phyloP scores from a whole-genome alignment of 2,888 invertebrate species.

The Synergus laeviventris region DNA sequence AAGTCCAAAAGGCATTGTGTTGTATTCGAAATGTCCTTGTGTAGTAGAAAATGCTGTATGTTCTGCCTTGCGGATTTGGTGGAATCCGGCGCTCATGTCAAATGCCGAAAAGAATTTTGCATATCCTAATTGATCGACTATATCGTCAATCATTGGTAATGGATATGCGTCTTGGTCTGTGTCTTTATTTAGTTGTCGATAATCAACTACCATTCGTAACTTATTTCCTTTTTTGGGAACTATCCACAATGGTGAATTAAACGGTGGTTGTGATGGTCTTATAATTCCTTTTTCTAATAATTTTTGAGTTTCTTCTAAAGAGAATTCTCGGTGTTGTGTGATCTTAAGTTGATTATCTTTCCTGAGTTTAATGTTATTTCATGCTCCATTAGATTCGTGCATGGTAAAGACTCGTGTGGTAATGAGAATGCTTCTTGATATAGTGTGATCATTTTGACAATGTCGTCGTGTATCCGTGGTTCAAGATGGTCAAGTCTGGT shows the following conservation, averaged over 20 bases:
- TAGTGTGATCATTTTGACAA: too few relatives aligned
- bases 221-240: neutral
- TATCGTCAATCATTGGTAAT: neutral
- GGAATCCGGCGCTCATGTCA: neutral
- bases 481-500: too few relatives aligned
- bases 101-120: neutral
- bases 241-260: neutral
- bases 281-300: neutral
- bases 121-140: neutral
- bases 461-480: too few relatives aligned
- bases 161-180: neutral
- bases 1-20: too few relatives aligned
- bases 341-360: neutral
- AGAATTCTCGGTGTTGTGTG: neutral
- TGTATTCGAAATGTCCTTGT: too few relatives aligned
- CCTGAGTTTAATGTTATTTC: neutral
- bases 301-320: neutral
- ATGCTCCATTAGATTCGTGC: neutral
- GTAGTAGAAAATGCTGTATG: neutral
- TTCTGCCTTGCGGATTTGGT: neutral
- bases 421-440: neutral
- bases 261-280: neutral
- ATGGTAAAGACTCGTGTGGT: neutral
- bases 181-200: neutral
- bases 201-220: too few relatives aligned